These are phyloP conservation scores for Adineta ricciae DNA, from an alignment of 2,888 invertebrate species.

Conservation along the genomic window DNA sequence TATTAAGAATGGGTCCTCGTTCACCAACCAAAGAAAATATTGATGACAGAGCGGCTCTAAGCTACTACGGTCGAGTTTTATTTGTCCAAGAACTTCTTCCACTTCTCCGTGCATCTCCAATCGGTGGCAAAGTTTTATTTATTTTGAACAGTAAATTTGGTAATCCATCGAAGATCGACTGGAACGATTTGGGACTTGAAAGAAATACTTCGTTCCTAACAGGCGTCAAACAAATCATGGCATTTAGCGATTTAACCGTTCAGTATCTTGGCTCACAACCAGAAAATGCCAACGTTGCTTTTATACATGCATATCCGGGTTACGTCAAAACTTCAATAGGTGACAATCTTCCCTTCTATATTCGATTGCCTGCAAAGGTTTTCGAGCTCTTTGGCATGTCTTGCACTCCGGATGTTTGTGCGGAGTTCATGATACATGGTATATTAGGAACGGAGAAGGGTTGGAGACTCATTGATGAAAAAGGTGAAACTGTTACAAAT, in stretches of 20 bases:
- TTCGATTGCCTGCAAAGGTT: background rate
- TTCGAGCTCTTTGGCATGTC: background rate
- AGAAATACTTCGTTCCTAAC: background rate
- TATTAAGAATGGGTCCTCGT: background rate
- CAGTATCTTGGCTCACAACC: background rate
- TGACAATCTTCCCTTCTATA: too few relatives aligned
- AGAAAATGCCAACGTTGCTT: too few relatives aligned
- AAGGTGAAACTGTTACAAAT: background rate
- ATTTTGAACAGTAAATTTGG: background rate
- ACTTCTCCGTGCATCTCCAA: background rate
- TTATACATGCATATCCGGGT: too few relatives aligned
- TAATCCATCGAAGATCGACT: background rate
- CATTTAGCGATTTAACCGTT: background rate
- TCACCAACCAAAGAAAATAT: conserved; percentile 1
- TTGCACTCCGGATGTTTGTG: background rate
- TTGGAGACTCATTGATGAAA: background rate
- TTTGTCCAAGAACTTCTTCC: background rate
- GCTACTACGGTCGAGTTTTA: background rate
- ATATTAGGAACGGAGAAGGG: background rate
- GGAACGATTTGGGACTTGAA: background rate
- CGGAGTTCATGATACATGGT: background rate
- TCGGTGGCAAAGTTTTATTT: background rate
- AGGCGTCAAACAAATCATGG: background rate
- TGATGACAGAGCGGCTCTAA: background rate
- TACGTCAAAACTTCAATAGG: too few relatives aligned